Conservation (phyloP, 2,797 vertebrate genomes). For the Enteromius afrohamiltoni region DNA sequence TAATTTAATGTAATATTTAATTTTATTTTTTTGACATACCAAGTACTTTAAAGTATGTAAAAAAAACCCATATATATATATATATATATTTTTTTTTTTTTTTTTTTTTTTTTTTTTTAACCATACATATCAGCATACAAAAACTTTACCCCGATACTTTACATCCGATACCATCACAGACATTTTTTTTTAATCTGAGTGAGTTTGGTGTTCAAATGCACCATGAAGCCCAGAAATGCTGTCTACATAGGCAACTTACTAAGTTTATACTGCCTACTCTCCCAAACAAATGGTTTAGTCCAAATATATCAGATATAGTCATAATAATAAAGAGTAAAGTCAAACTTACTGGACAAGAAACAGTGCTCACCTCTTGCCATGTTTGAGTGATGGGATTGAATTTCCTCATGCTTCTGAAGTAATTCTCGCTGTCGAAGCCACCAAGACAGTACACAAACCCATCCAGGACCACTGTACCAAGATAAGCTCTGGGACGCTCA, state of each 20-base stretch:
- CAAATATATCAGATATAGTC: background rate
- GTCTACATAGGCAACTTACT: background rate
- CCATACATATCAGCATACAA: background rate
- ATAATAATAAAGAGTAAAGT: background rate
- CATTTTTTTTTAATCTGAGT: background rate
- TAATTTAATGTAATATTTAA: too few species aligned
- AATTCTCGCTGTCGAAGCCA: conserved; percentile 78
- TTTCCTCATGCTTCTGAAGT: conserved; percentile 78
- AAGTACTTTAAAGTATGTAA: too few species aligned
- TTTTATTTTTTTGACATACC: too few species aligned
- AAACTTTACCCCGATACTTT: background rate
- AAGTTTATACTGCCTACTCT: too few species aligned
- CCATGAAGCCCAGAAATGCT: background rate
- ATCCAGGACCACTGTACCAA: conserved; percentile 74
- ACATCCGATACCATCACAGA: background rate
- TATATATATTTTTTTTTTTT: too few species aligned
- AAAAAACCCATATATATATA: background rate
- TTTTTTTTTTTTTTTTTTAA: too few species aligned
- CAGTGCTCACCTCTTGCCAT: conserved; percentile 76
- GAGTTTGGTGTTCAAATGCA: background rate
- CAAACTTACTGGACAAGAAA: background rate
- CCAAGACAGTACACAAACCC: conserved; percentile 69
- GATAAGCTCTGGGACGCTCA: conserved; percentile 80
- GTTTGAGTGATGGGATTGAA: conserved; percentile 75
- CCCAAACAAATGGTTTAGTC: background rate